Evolutionary conservation across 2,888 invertebrate species (phyloP).

Genomic region (Malacosoma neustria): DNA sequence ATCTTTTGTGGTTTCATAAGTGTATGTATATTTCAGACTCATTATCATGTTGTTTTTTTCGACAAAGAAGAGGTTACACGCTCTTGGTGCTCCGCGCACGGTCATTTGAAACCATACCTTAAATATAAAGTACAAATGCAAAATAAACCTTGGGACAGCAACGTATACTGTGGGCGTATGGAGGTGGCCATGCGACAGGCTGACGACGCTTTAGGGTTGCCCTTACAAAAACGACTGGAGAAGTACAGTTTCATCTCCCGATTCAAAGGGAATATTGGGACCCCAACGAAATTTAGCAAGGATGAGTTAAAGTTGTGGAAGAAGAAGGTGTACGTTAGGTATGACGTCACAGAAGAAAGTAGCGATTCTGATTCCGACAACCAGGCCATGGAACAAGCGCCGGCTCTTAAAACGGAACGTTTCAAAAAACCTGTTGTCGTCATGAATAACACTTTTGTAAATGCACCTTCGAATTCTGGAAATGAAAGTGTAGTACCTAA

Average conservation of each 20-base stretch:
- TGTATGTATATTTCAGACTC: slow-evolving; percentile 62
- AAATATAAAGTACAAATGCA: slow-evolving; percentile 23
- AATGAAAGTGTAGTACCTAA: too few relatives aligned
- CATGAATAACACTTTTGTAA: too few relatives aligned
- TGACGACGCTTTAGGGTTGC: slow-evolving; percentile 43
- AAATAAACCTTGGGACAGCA: slow-evolving; percentile 19
- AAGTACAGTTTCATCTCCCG: slow-evolving; percentile 61
- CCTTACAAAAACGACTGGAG: slow-evolving; percentile 38
- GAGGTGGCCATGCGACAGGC: slow-evolving; percentile 45
- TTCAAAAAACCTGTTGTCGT: too few relatives aligned
- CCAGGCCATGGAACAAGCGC: slow-evolving; percentile 8
- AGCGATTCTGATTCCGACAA: slow-evolving; percentile 33
- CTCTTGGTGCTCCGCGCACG: slow-evolving; percentile 56
- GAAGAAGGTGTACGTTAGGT: slow-evolving; percentile 37
- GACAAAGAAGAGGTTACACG: slow-evolving; percentile 48
- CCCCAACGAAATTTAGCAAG: slow-evolving; percentile 41
- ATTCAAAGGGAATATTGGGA: slow-evolving; percentile 48
- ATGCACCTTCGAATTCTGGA: too few relatives aligned
- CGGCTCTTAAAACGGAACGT: too few relatives aligned
- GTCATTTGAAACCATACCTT: slow-evolving; percentile 46
- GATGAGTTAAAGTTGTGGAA: slow-evolving; percentile 32
- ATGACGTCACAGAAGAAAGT: slow-evolving; percentile 36
- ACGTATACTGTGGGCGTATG: slow-evolving; percentile 38
- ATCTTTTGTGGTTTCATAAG: too few relatives aligned
- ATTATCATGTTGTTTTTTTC: slow-evolving; percentile 74